Percentiles rank a stretch among this genome's conserved stretches.
Conservation (phyloP, 1,140 invertebrate species). For the Dendroctonus valens region DNA sequence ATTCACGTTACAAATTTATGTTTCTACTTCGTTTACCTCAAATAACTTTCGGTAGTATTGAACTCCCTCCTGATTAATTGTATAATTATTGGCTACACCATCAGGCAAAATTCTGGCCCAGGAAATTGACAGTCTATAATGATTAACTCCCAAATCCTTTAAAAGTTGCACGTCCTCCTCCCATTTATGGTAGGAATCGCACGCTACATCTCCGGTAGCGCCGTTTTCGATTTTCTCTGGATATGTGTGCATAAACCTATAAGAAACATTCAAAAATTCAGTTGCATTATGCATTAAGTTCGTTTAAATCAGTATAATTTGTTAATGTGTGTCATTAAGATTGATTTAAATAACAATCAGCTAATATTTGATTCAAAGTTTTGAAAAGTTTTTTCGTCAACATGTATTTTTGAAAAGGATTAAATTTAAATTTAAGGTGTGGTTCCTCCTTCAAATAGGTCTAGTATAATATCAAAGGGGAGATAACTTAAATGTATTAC, state of each 20-base stretch:
- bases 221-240: conserved; percentile 42
- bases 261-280: conserved; percentile 16
- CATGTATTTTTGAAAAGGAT: no score
- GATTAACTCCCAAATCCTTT: conserved; percentile 52
- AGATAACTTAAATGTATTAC: no score
- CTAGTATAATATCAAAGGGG: no score
- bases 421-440: no score
- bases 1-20: no score
- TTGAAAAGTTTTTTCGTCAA: no score
- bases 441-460: no score
- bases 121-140: conserved; percentile 4
- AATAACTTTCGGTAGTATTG: conserved; percentile 65
- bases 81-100: conserved; percentile 44
- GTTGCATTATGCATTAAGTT: no score
- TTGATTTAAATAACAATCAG: no score
- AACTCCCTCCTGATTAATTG: conserved; percentile 60
- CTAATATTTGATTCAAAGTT: no score
- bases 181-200: conserved; percentile 61
- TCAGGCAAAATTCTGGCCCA: conserved; percentile 15
- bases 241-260: conserved; percentile 56
- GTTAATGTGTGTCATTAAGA: no score
- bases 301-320: no score
- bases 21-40: conserved; percentile 15
- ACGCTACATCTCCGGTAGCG: conserved; percentile 56
- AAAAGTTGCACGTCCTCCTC: conserved; percentile 53